Evolutionary conservation across 92 coral and sea anemone species (phyloP).

Genomic region (Phymanthus crucifer): DNA sequence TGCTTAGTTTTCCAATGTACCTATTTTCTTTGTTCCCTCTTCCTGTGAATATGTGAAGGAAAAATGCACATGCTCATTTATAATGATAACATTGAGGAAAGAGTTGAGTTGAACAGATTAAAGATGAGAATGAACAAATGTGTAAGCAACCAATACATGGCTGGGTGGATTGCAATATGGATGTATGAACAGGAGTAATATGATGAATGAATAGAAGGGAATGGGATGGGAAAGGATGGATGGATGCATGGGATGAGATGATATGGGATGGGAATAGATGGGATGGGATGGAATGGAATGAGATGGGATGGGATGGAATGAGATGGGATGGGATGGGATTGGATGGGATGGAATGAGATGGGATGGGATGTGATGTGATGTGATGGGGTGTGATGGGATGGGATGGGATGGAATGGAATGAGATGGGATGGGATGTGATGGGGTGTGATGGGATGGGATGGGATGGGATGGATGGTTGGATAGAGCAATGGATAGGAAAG

Average conservation of each 20-base stretch:
- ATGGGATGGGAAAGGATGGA: background rate
- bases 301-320: too few relatives aligned
- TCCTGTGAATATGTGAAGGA: conserved; percentile 17
- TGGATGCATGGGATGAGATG: background rate
- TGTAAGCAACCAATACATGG: too few relatives aligned
- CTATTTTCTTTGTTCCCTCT: conserved; percentile 61
- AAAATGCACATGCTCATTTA: background rate
- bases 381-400: background rate
- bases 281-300: background rate
- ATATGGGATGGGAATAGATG: background rate
- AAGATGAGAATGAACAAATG: background rate
- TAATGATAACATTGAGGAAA: background rate
- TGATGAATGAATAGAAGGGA: background rate
- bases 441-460: background rate
- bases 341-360: background rate
- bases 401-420: background rate
- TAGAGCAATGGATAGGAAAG: background rate
- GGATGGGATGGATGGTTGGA: background rate
- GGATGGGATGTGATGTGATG: too few relatives aligned
- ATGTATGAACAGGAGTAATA: background rate
- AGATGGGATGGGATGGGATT: background rate
- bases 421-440: background rate
- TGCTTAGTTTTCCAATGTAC: conserved; percentile 71
- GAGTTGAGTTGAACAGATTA: too few relatives aligned
- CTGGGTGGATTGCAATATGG: background rate